A percentile compares a stretch with the other conserved stretches of the same genome.
phyloP scores from a whole-genome alignment of 1,140 invertebrate genomes.

The Megathymus violae region DNA sequence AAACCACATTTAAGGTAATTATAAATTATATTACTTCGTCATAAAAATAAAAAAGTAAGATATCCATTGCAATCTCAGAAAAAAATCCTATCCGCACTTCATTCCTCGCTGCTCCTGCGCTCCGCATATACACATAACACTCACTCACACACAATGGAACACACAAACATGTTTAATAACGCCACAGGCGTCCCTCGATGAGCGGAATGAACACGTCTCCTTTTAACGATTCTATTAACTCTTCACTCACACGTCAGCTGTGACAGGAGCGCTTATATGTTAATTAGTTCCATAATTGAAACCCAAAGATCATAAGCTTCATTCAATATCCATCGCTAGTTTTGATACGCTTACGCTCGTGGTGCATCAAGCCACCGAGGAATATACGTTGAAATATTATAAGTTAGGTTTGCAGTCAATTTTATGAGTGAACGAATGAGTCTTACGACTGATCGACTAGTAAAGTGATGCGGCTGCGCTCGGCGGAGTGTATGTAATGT shows the following conservation, averaged over 20 bases:
- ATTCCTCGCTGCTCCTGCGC: too few relatives aligned
- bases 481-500: constrained; percentile 12
- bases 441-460: constrained; percentile 35
- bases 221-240: constrained; percentile 34
- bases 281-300: constrained; percentile 32
- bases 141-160: constrained; percentile 6
- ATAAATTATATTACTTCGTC: too few relatives aligned
- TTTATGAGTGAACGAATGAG: constrained; percentile 25
- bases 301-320: background rate
- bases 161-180: constrained; percentile 13
- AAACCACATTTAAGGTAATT: too few relatives aligned
- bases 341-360: too few relatives aligned
- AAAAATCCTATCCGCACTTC: too few relatives aligned
- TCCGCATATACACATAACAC: background rate
- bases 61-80: too few relatives aligned
- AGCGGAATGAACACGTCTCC: constrained; percentile 27
- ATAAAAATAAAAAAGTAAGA: too few relatives aligned
- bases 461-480: constrained; percentile 23
- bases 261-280: constrained; percentile 37
- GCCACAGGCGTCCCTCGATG: constrained; percentile 22
- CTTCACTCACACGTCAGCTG: constrained; percentile 28
- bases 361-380: too few relatives aligned
- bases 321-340: background rate
- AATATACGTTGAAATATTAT: background rate
- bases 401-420: background rate